Evolutionary conservation across 53 echinoderm and acorn worm genomes (phyloP).

Genomic region (Echinarachnius parma): DNA sequence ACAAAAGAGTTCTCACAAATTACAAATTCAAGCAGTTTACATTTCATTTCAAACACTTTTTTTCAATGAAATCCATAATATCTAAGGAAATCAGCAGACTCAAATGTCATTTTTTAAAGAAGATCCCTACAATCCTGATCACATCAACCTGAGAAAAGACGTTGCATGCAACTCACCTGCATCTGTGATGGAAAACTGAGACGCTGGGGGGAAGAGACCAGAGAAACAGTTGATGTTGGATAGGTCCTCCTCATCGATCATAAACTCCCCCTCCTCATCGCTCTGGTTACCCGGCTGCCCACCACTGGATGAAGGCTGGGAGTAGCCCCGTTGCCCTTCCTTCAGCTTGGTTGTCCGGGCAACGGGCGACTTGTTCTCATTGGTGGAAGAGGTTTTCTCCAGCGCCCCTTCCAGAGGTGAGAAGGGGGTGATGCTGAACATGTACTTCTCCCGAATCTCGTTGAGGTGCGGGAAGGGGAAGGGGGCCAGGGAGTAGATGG

Average conservation of each 20-base stretch:
- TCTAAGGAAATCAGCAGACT: no score
- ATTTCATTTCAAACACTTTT: no score
- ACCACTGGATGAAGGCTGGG: conserved; percentile 47
- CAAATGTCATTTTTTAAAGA: no score
- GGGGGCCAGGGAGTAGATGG: conserved; percentile 86
- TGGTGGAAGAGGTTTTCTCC: conserved; percentile 62
- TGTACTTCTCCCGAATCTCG: conserved; percentile 99
- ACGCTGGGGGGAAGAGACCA: conserved; percentile 73
- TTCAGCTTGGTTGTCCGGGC: conserved; percentile 33
- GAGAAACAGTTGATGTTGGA: conserved; percentile 82
- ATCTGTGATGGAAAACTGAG: conserved; percentile 33
- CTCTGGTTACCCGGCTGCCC: conserved; percentile 71
- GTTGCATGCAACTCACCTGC: conserved; percentile 18
- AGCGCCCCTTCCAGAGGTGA: conserved; percentile 70
- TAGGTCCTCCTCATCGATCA: conserved; percentile 70
- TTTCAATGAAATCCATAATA: no score
- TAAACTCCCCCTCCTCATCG: conserved; percentile 81
- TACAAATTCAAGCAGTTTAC: no score
- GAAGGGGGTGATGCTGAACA: conserved; percentile 99
- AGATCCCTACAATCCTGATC: no score
- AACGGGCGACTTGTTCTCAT: conserved; percentile 44
- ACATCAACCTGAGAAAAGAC: no score
- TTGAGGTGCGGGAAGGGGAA: conserved; percentile 98
- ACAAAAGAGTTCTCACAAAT: no score
- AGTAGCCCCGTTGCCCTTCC: conserved; percentile 42